Conservation (phyloP, 2,113 vertebrate genomes). For the Pollimyrus isidori region DNA sequence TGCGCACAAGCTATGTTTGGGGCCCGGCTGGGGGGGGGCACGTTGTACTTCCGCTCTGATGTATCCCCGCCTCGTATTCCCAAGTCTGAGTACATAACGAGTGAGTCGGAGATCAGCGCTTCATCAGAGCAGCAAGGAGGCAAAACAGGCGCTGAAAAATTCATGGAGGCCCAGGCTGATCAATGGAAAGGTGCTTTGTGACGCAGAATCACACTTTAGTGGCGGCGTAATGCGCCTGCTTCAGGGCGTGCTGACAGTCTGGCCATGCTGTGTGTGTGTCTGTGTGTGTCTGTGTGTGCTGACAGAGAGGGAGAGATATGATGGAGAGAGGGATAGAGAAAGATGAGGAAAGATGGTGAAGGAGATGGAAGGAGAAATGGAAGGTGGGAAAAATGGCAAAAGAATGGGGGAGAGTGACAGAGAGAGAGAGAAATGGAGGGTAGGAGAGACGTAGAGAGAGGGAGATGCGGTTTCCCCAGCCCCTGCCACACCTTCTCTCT, state of each 20-base stretch:
- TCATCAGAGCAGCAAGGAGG: background rate
- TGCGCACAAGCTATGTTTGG: background rate
- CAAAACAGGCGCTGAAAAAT: background rate
- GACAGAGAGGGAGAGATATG: background rate
- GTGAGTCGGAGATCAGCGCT: background rate
- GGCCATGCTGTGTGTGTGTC: background rate
- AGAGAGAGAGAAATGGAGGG: background rate
- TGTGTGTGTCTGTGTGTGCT: background rate
- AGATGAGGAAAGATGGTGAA: background rate
- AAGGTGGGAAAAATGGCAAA: constrained; percentile 4
- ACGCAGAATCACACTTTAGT: constrained; percentile 44
- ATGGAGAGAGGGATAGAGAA: constrained; percentile 8
- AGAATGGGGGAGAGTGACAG: background rate
- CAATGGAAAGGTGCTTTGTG: constrained; percentile 48
- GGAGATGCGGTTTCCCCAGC: background rate
- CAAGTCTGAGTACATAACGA: background rate
- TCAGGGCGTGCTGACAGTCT: constrained; percentile 23
- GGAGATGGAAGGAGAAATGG: background rate
- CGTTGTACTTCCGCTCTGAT: background rate
- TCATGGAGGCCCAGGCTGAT: constrained; percentile 31
- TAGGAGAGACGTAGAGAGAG: background rate
- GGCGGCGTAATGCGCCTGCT: constrained; percentile 38
- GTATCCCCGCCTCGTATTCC: background rate
- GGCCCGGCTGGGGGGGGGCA: background rate
- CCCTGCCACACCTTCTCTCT: background rate